These are phyloP conservation scores for human (Homo sapiens) DNA, from an alignment of 2,113 vertebrate species.

Conservation along the genomic window GRCh38 chr22:33456501-33457000, in stretches of 20 bases:
- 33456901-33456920: not conserved
- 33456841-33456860: not conserved
- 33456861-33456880: not conserved
- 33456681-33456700: not conserved
- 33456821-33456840: not conserved
- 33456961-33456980: accelerated
- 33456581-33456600: slow-evolving; percentile 47
- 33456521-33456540: not conserved
- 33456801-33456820: not conserved
- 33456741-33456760: not conserved
- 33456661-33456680: not conserved
- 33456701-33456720: not conserved
- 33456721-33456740: not conserved
- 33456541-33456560: slow-evolving; percentile 57
- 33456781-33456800: not conserved
- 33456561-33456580: slow-evolving; percentile 61
- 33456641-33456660: slow-evolving; percentile 25
- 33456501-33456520: not conserved
- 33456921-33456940: not conserved
- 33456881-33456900: not conserved
- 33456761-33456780: not conserved
- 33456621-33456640: slow-evolving; percentile 15
- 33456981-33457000: not conserved
- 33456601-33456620: slow-evolving; percentile 17
- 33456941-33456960: not conserved